Conservation (phyloP, 2,888 invertebrate genomes). For the Acleris cristana region DNA sequence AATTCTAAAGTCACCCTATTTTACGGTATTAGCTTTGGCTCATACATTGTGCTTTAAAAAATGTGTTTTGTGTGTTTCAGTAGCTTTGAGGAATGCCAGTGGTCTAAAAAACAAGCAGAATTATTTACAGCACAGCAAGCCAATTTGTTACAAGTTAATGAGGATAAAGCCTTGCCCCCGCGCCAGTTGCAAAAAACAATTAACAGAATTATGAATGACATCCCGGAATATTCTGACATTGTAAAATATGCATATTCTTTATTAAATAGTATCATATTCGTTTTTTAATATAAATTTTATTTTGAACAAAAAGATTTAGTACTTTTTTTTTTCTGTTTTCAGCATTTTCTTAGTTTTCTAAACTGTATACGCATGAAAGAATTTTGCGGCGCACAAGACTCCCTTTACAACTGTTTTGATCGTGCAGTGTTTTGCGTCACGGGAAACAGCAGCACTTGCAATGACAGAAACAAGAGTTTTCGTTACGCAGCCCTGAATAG, state of each 20-base stretch:
- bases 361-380: constrained; percentile 95
- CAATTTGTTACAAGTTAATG: constrained; percentile 91
- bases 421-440: constrained; percentile 77
- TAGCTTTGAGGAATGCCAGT: constrained; percentile 85
- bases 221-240: constrained; percentile 92
- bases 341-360: constrained; percentile 96
- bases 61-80: constrained; percentile 50
- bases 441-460: constrained; percentile 72
- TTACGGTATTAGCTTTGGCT: not conserved
- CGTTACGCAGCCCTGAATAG: constrained; percentile 96
- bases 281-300: too few species aligned
- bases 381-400: constrained; percentile 92
- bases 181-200: constrained; percentile 90
- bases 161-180: constrained; percentile 90
- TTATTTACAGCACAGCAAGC: constrained; percentile 94
- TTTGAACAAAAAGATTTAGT: too few species aligned
- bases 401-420: constrained; percentile 92
- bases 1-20: too few species aligned
- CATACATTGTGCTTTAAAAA: not conserved
- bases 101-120: constrained; percentile 95
- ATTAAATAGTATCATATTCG: too few species aligned
- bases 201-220: constrained; percentile 88
- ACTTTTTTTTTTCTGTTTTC: constrained; percentile 55
- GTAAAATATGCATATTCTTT: constrained; percentile 69
- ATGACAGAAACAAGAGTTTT: constrained; percentile 86